These are phyloP conservation scores for Eretmochelys imbricata DNA, from an alignment of 2,113 vertebrate species.

Conservation along the genomic window DNA sequence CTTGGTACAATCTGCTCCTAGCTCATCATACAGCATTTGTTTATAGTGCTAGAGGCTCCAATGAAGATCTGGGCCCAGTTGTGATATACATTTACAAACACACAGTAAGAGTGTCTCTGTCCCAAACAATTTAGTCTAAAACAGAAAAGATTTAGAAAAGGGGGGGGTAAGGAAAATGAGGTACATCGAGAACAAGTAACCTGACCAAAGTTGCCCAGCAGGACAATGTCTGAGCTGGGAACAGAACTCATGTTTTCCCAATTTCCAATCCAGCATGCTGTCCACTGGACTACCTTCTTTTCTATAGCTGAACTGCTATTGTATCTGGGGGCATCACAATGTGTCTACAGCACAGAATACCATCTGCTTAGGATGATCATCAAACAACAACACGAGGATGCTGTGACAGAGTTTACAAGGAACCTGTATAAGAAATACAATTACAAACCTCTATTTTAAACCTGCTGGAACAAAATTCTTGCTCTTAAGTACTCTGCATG, in stretches of 20 bases:
- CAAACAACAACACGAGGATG: background rate
- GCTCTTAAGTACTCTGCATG: background rate
- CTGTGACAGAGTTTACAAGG: background rate
- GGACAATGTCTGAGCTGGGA: background rate
- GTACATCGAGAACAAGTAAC: background rate
- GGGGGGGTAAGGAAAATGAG: no score
- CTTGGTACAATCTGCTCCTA: background rate
- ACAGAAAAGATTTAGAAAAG: background rate
- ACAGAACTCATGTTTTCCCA: background rate
- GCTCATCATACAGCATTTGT: background rate
- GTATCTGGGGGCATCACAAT: background rate
- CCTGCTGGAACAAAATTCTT: background rate
- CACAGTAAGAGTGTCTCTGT: background rate
- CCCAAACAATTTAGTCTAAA: background rate
- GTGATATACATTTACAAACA: background rate
- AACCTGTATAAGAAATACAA: background rate
- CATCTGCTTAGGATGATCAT: background rate
- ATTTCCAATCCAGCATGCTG: background rate
- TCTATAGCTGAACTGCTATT: no score
- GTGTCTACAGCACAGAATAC: background rate
- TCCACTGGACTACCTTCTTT: background rate
- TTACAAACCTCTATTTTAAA: background rate
- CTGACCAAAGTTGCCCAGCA: background rate
- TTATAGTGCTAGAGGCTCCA: background rate
- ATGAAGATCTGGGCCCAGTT: background rate